These are phyloP conservation scores for Anabas testudineus DNA, from an alignment of 2,797 vertebrate genomes.

Conservation along the genomic window DNA sequence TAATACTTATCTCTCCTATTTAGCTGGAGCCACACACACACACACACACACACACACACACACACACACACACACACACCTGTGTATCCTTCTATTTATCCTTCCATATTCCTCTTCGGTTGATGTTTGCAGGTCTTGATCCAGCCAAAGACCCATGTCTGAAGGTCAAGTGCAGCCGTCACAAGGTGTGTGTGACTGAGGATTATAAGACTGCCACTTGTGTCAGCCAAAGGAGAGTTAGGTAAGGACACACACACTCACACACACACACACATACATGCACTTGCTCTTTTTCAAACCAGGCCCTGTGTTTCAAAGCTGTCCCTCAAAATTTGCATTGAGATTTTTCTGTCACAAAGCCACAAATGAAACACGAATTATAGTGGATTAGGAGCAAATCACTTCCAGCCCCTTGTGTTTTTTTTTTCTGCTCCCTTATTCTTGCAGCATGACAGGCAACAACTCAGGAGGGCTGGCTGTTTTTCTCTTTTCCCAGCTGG, in stretches of 20 bases:
- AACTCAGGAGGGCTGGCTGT: constrained; percentile 23
- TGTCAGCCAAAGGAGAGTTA: constrained; percentile 92
- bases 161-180: constrained; percentile 95
- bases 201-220: constrained; percentile 92
- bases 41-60: neutral
- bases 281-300: constrained; percentile 9
- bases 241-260: constrained; percentile 79
- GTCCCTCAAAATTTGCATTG: constrained; percentile 17
- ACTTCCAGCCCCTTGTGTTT: neutral
- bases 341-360: constrained; percentile 7
- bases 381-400: constrained; percentile 33
- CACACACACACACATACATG: neutral
- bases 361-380: constrained; percentile 24
- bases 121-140: constrained; percentile 87
- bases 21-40: neutral
- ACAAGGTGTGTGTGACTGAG: constrained; percentile 95
- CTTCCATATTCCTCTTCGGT: constrained; percentile 3
- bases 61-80: neutral
- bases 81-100: neutral
- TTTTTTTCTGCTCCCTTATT: constrained; percentile 5
- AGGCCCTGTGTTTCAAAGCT: neutral
- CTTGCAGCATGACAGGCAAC: constrained; percentile 18
- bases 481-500: constrained; percentile 37
- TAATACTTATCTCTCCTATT: constrained; percentile 9
- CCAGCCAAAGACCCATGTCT: constrained; percentile 95